These are phyloP conservation scores for Alethe castanea DNA, from an alignment of 2,113 vertebrate species.

Conservation along the genomic window DNA sequence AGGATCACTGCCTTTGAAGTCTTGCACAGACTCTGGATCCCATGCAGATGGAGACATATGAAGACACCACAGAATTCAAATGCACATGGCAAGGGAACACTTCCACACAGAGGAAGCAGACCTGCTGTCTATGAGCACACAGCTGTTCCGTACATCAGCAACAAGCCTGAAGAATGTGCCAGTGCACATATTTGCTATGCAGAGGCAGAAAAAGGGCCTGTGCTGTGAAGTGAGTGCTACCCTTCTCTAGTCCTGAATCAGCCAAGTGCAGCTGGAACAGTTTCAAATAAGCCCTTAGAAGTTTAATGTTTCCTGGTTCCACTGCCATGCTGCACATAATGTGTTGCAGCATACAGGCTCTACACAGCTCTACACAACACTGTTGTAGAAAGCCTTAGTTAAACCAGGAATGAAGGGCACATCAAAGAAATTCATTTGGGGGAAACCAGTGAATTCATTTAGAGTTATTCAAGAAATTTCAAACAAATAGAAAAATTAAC, in stretches of 20 bases:
- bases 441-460: neutral
- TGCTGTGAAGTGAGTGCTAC: neutral
- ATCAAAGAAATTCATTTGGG: neutral
- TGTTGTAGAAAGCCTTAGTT: neutral
- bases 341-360: neutral
- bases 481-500: neutral
- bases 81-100: neutral
- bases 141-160: neutral
- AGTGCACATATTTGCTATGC: neutral
- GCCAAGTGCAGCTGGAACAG: accelerated
- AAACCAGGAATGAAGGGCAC: neutral
- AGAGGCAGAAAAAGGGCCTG: neutral
- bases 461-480: neutral
- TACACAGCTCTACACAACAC: neutral
- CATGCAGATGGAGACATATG: neutral
- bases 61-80: neutral
- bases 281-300: neutral
- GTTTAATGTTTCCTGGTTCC: neutral
- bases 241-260: neutral
- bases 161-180: neutral
- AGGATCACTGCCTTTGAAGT: neutral
- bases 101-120: neutral
- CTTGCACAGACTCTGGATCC: neutral
- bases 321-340: neutral
- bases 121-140: neutral